phyloP scores from a whole-genome alignment of 1,140 invertebrate genomes.

The Tetramorium alpestre region DNA sequence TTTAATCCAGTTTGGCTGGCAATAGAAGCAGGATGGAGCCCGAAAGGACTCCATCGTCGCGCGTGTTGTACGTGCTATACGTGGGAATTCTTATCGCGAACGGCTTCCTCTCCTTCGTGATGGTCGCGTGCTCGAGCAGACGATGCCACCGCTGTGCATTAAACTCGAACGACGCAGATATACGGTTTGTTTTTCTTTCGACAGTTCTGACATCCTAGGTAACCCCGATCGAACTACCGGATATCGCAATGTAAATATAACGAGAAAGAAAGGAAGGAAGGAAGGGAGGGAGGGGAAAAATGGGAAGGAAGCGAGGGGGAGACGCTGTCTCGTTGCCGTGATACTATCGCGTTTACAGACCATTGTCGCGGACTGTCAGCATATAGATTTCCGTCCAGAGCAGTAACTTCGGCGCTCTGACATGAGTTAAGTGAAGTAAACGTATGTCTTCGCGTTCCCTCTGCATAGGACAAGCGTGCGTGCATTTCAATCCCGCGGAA shows the following conservation, averaged over 20 bases:
- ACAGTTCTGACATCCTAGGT: conserved; percentile 48
- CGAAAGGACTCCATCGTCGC: background rate
- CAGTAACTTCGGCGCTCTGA: conserved; percentile 30
- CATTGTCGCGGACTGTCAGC: conserved; percentile 36
- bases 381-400: conserved; percentile 28
- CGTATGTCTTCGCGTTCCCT: conserved; percentile 67
- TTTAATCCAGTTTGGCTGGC: background rate
- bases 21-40: background rate
- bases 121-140: conserved; percentile 21
- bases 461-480: conserved; percentile 71
- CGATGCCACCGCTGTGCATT: conserved; percentile 10
- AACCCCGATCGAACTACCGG: conserved; percentile 36
- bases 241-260: conserved; percentile 39
- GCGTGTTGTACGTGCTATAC: background rate
- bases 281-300: background rate
- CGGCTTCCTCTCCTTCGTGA: background rate
- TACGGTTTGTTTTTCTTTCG: conserved; percentile 37
- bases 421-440: conserved; percentile 3
- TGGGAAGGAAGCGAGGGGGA: background rate
- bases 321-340: conserved; percentile 21
- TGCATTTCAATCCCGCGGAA: conserved; percentile 53
- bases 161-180: conserved; percentile 41
- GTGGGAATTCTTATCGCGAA: conserved; percentile 18
- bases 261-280: background rate
- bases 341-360: conserved; percentile 39